Conservation (phyloP, 2,797 vertebrate genomes). For the Scarus forsteni region DNA sequence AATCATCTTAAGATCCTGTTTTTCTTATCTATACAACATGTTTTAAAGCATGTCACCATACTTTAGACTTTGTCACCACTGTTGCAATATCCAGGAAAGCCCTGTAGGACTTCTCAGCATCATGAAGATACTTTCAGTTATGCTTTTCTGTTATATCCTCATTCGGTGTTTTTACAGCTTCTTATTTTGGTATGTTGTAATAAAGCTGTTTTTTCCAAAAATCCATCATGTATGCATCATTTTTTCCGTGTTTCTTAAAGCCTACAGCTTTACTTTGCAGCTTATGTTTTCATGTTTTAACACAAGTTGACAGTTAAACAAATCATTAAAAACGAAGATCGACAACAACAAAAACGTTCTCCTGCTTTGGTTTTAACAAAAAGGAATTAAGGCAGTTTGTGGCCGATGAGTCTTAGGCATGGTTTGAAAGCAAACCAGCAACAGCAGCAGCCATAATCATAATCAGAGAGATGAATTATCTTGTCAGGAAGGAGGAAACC, state of each 20-base stretch:
- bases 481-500: no score
- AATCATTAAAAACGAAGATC: no score
- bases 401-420: no score
- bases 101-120: not conserved
- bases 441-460: no score
- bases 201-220: not conserved
- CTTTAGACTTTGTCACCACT: not conserved
- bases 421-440: no score
- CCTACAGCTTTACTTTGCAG: no score
- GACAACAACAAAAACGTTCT: no score
- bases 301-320: no score
- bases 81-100: constrained; percentile 12
- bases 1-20: not conserved
- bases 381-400: no score
- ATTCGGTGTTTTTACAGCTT: not conserved
- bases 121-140: constrained; percentile 12
- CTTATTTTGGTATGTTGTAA: not conserved
- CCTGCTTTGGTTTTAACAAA: no score
- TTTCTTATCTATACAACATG: not conserved
- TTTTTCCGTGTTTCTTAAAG: not conserved
- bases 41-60: not conserved
- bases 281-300: no score
- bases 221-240: not conserved
- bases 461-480: no score
- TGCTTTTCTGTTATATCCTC: constrained; percentile 11